A percentile compares a stretch with the other conserved stretches of the same genome.
These are phyloP conservation scores for Glaucopsyche alexis DNA, from an alignment of 2,888 invertebrate genomes.

Conservation along the genomic window DNA sequence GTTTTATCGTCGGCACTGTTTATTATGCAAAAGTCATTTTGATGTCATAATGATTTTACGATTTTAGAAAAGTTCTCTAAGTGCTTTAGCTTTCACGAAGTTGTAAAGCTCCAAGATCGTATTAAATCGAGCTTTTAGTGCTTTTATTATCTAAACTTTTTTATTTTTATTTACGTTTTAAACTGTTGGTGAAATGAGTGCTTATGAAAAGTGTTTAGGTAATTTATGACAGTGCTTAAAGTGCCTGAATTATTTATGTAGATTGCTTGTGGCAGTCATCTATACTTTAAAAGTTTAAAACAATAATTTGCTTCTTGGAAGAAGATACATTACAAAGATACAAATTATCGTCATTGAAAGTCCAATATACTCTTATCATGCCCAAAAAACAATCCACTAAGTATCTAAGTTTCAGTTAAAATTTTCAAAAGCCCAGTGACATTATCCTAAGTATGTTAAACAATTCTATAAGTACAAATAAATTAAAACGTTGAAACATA, in stretches of 20 bases:
- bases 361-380: too few species aligned
- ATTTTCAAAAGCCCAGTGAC: too few species aligned
- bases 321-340: too few species aligned
- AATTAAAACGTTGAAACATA: neutral
- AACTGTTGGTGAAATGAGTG: neutral
- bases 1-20: neutral
- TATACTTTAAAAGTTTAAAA: too few species aligned
- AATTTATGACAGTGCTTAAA: too few species aligned
- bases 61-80: conserved; percentile 2
- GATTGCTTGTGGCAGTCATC: too few species aligned
- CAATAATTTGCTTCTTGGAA: too few species aligned
- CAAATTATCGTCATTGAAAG: too few species aligned
- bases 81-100: conserved; percentile 1
- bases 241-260: too few species aligned
- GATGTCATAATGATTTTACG: conserved; percentile 25
- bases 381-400: too few species aligned
- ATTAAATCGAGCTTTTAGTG: conserved; percentile 9
- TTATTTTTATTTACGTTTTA: neutral
- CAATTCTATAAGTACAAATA: neutral
- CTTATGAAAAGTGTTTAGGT: neutral
- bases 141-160: conserved; percentile 8
- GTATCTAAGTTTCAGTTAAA: too few species aligned
- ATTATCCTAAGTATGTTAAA: too few species aligned
- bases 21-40: conserved; percentile 12
- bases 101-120: conserved; percentile 2